Conservation (phyloP, 2,797 vertebrate species). For the Nothura maculosa region DNA sequence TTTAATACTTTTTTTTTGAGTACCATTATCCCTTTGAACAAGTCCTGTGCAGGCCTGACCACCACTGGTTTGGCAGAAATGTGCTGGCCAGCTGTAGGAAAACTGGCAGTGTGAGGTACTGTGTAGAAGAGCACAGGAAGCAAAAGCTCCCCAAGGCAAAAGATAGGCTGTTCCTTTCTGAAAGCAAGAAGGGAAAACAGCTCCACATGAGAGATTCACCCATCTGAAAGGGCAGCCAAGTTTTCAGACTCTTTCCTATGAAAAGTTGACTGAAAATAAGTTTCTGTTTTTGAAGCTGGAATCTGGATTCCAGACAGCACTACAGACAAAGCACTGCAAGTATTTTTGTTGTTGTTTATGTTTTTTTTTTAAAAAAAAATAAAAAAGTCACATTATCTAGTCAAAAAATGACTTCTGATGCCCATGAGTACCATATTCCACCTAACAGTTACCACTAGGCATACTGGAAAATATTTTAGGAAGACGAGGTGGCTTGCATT, state of each 20-base stretch:
- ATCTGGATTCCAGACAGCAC: not conserved
- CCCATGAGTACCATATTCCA: not conserved
- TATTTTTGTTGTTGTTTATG: not conserved
- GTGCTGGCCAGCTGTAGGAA: too few species aligned
- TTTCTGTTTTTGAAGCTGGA: slow-evolving; percentile 2
- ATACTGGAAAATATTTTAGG: slow-evolving; percentile 51
- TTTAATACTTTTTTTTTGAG: not conserved
- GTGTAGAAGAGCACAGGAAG: accelerated
- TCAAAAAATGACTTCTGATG: not conserved
- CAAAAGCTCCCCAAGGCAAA: not conserved
- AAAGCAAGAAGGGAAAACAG: not conserved
- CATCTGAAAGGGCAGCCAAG: not conserved
- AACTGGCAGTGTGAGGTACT: accelerated
- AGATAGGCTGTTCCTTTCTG: not conserved
- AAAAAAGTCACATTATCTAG: not conserved
- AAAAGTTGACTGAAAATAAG: not conserved
- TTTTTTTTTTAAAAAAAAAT: not conserved
- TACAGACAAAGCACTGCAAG: not conserved
- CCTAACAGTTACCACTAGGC: not conserved
- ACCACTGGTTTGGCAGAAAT: accelerated
- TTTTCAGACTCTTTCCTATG: not conserved
- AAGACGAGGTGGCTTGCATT: slow-evolving; percentile 47
- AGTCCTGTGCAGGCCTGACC: accelerated
- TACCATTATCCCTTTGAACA: not conserved
- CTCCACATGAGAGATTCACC: not conserved